These are phyloP conservation scores for Catagonus wagneri DNA, from an alignment of 2,113 vertebrate species.

Conservation along the genomic window DNA sequence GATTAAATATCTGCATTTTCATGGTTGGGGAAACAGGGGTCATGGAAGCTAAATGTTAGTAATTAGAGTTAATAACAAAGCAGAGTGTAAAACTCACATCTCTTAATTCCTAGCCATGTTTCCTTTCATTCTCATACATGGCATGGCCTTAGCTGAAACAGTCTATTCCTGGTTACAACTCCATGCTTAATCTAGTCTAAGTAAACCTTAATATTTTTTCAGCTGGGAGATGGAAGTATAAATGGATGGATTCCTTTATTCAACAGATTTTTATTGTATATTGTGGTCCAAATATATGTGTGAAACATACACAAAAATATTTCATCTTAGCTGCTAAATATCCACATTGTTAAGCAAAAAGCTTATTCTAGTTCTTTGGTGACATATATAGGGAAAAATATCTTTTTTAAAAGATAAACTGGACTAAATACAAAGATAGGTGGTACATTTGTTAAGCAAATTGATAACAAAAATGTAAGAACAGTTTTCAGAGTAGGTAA, in stretches of 20 bases:
- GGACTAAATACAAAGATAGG: background rate
- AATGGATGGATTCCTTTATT: slow-evolving; percentile 19
- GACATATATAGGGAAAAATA: background rate
- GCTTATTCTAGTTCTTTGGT: background rate
- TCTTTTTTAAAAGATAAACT: background rate
- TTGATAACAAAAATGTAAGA: slow-evolving; percentile 24
- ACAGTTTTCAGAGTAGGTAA: slow-evolving; percentile 1
- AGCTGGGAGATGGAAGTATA: background rate
- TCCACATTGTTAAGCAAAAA: background rate
- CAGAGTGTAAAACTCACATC: background rate
- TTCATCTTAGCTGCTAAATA: background rate
- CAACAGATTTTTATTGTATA: background rate
- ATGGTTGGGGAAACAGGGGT: background rate
- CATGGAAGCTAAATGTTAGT: background rate
- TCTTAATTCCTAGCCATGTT: background rate
- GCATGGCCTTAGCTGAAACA: background rate
- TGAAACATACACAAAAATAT: background rate
- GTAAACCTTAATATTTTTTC: background rate
- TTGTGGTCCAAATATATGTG: background rate
- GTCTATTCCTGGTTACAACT: slow-evolving; percentile 5
- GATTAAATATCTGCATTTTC: slow-evolving; percentile 43
- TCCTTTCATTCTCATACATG: background rate
- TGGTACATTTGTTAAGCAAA: slow-evolving; percentile 7
- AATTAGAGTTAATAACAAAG: background rate
- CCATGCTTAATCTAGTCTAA: background rate